phyloP scores from a whole-genome alignment of 2,113 vertebrate genomes.

The Trichechus manatus region DNA sequence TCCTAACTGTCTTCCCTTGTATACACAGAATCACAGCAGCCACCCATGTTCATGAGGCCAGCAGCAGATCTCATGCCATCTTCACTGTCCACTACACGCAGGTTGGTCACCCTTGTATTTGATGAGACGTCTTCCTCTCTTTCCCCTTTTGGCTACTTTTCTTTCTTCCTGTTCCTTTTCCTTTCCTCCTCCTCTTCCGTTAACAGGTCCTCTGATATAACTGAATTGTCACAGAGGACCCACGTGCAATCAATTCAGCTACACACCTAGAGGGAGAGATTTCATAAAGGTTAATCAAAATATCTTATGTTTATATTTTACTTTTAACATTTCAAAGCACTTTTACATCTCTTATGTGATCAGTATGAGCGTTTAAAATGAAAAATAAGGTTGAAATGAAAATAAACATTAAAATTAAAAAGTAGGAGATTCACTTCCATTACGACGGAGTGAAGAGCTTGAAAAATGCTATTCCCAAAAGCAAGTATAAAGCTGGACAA shows the following conservation, averaged over 20 bases:
- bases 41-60: constrained; percentile 96
- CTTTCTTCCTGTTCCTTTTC: not conserved
- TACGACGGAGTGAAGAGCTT: not conserved
- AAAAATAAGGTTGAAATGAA: constrained; percentile 62
- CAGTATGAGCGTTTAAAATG: constrained; percentile 15
- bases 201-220: constrained; percentile 2
- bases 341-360: constrained; percentile 34
- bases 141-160: not conserved
- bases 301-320: constrained; percentile 26
- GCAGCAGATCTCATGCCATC: constrained; percentile 98
- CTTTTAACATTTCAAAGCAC: constrained; percentile 39
- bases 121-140: not conserved
- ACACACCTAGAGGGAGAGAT: not conserved
- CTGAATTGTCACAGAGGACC: not conserved
- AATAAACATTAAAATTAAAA: constrained; percentile 53
- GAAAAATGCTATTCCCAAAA: not conserved
- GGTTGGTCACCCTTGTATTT: constrained; percentile 86
- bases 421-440: constrained; percentile 9
- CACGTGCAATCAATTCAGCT: not conserved
- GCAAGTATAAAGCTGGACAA: constrained; percentile 22
- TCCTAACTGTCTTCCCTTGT: constrained; percentile 57
- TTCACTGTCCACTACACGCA: constrained; percentile 98
- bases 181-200: not conserved
- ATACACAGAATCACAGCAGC: constrained; percentile 94
- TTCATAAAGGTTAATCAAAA: constrained; percentile 43